phyloP scores from a whole-genome alignment of 2,113 vertebrate species.

The Esox niger region DNA sequence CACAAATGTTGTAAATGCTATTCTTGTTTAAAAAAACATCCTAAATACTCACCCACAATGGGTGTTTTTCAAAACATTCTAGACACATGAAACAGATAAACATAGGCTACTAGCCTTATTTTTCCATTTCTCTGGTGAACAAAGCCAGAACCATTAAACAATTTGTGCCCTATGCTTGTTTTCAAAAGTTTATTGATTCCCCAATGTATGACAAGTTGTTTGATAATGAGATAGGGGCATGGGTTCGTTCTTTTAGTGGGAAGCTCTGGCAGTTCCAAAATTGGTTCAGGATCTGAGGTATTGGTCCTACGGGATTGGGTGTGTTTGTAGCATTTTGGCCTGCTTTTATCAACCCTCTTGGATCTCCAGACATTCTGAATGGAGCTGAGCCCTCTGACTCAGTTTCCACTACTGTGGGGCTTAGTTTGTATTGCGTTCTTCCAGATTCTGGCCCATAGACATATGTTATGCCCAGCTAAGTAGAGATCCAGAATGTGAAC shows the following conservation, averaged over 20 bases:
- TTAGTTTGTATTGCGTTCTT: constrained; percentile 49
- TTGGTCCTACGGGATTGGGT: constrained; percentile 31
- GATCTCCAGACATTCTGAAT: constrained; percentile 35
- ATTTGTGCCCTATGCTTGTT: constrained; percentile 1
- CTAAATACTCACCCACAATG: background rate
- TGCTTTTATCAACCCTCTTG: constrained; percentile 41
- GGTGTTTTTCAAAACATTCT: constrained; percentile 15
- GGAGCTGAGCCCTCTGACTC: constrained; percentile 42
- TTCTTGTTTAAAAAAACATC: background rate
- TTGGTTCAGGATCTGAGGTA: constrained; percentile 3
- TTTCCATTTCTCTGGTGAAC: too few relatives aligned
- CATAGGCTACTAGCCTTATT: too few relatives aligned
- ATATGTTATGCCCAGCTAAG: background rate
- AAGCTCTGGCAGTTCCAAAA: constrained; percentile 8
- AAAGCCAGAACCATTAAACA: too few relatives aligned
- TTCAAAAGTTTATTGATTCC: constrained; percentile 47
- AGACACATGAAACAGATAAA: background rate
- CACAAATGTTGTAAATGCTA: background rate
- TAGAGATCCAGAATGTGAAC: constrained; percentile 29
- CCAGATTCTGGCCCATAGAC: constrained; percentile 34
- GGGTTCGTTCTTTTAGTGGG: constrained; percentile 13
- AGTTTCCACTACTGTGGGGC: constrained; percentile 47
- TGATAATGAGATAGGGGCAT: constrained; percentile 14
- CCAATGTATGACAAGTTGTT: constrained; percentile 35
- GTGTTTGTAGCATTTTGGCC: constrained; percentile 24